Evolutionary conservation across 1,140 invertebrate genomes (phyloP).

Genomic region (Leptopilina clavipes): DNA sequence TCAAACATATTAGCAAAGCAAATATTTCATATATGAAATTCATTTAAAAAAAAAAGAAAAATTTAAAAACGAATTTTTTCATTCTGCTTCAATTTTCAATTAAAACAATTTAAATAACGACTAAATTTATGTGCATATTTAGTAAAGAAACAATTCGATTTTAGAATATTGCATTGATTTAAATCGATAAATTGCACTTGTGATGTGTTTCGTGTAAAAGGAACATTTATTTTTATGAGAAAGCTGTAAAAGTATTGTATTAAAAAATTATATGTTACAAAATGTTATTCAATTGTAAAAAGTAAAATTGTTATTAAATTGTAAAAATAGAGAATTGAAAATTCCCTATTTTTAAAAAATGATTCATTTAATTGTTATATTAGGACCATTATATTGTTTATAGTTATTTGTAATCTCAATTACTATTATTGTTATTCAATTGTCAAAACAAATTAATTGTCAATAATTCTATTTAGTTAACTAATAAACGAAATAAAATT

Average conservation of each 20-base stretch:
- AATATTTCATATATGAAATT: no score
- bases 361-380: no score
- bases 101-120: slow-evolving; percentile 5
- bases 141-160: slow-evolving; percentile 1
- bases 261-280: no score
- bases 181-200: slow-evolving; percentile 18
- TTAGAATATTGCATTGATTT: slow-evolving; percentile 18
- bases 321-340: no score
- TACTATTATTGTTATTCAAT: no score
- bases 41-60: no score
- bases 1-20: no score
- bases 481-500: neutral
- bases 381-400: no score
- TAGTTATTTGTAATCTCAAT: no score
- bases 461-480: neutral
- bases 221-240: slow-evolving; percentile 1
- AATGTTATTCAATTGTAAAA: no score
- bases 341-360: no score
- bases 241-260: neutral
- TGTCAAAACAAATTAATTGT: neutral
- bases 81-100: slow-evolving; percentile 11
- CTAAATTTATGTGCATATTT: slow-evolving; percentile 20
- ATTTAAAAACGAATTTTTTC: neutral
- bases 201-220: neutral
- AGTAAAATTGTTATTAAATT: no score